Base-by-base conservation (phyloP, 1,140 invertebrate genomes). In the Asobara japonica region DNA sequence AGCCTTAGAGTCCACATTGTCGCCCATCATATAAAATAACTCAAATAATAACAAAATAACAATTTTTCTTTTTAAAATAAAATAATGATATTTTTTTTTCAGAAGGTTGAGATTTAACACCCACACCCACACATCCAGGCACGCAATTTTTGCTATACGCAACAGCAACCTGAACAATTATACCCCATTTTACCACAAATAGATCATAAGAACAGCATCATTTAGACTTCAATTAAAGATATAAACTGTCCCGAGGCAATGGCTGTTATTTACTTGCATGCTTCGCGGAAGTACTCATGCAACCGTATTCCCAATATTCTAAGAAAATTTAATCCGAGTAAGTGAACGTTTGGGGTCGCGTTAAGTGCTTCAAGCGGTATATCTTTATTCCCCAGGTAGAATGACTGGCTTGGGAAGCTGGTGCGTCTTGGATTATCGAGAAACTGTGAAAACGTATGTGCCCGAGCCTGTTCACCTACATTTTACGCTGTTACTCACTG, bases 251-350 rank as follows among this genome's bases (percentile, higher is more conserved):
- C 16, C 51, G 10, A 25, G 4, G 13, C 10, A 56, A 25, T 56
- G 3, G 18, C 22, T 13, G 3, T 56, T 7, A 3, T n/a, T n/a
- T n/a, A n/a, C n/a, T n/a, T n/a, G n/a, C n/a, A n/a, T n/a, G n/a
- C n/a, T 45, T n/a, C 51, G 8, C n/a, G 22, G 7, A 5, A 45
- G 2, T 45, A 2, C 41, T 3, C 6, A 27, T 56, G n/a, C 20
- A 18, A 56, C 25, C 25, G n/a, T 51, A 68, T 45, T 68, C 56
- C 27, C 48, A 16, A 30, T 18, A 56, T 30, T 48, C 16, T 33
- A 10, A n/a, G 8, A 16, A 56, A 30, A 68, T 68, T 68, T 56
- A 68, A 56, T 68, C 56, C 56, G n/a, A 56, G 66, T 68, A 68
- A 68, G 66, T 68, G 45, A 68, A n/a, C 30, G 27, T 45, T 68